phyloP scores from a whole-genome alignment of 2,888 invertebrate species.

The Trimorus sp. region DNA sequence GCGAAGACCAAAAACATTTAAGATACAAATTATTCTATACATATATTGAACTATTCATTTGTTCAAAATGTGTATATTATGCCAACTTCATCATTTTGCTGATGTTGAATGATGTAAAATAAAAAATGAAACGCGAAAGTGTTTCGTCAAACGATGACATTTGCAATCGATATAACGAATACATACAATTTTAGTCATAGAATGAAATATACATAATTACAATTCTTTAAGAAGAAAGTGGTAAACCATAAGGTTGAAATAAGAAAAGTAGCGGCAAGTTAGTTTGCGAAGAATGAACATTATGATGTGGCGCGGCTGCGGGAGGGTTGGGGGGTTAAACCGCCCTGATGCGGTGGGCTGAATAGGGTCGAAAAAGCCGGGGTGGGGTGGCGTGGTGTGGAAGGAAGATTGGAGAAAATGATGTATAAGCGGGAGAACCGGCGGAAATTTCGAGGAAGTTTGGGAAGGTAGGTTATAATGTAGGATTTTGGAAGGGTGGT shows the following conservation, averaged over 20 bases:
- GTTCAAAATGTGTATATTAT: too few relatives aligned
- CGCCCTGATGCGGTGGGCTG: constrained; percentile 60
- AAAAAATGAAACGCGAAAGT: too few relatives aligned
- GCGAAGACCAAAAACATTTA: too few relatives aligned
- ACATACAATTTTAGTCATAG: constrained; percentile 61
- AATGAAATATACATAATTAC: constrained; percentile 64
- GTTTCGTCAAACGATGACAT: constrained; percentile 27
- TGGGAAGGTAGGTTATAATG: too few relatives aligned
- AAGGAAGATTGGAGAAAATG: too few relatives aligned
- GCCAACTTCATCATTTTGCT: too few relatives aligned
- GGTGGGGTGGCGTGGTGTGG: constrained; percentile 25
- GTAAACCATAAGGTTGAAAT: constrained; percentile 30
- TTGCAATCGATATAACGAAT: constrained; percentile 50
- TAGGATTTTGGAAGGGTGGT: too few relatives aligned
- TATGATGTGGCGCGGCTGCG: constrained; percentile 23
- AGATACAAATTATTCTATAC: too few relatives aligned
- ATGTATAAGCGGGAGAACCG: too few relatives aligned
- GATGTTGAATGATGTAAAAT: too few relatives aligned
- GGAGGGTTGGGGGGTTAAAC: constrained; percentile 22
- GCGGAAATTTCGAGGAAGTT: too few relatives aligned
- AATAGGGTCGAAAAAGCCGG: constrained; percentile 10
- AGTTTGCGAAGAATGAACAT: constrained; percentile 48
- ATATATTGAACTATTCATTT: too few relatives aligned
- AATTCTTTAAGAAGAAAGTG: constrained; percentile 43
- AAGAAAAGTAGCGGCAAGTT: constrained; percentile 47